These are phyloP conservation scores for Sebastolobus alascanus DNA, from an alignment of 2,797 vertebrate genomes.

Conservation along the genomic window DNA sequence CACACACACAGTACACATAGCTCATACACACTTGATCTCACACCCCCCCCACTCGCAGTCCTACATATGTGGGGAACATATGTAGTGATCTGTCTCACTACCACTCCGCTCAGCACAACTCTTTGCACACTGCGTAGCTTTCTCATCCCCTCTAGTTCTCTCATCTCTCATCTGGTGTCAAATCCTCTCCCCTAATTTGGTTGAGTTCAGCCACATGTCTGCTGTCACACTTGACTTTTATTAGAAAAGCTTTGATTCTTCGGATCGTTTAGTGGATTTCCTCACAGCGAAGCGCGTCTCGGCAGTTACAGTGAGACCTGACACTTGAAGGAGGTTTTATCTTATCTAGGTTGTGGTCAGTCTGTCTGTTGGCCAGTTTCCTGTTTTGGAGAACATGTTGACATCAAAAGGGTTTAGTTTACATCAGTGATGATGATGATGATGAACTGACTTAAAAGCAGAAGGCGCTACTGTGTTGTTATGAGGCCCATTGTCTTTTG, in stretches of 20 bases:
- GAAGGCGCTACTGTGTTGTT: slow-evolving; percentile 62
- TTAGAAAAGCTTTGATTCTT: slow-evolving; percentile 49
- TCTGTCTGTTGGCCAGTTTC: slow-evolving; percentile 73
- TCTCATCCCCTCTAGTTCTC: slow-evolving; percentile 65
- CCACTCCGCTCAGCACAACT: slow-evolving; percentile 66
- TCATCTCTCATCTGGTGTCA: slow-evolving; percentile 71
- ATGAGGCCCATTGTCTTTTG: slow-evolving; percentile 62
- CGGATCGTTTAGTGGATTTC: slow-evolving; percentile 35
- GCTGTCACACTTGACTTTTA: slow-evolving; percentile 47
- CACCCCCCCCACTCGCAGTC: slow-evolving; percentile 40
- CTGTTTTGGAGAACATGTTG: slow-evolving; percentile 77
- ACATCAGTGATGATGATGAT: slow-evolving; percentile 65
- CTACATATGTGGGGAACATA: slow-evolving; percentile 82
- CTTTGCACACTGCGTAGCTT: slow-evolving; percentile 67
- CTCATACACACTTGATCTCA: slow-evolving; percentile 71
- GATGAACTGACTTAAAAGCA: slow-evolving; percentile 74
- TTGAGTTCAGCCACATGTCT: slow-evolving; percentile 70
- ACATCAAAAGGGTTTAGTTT: slow-evolving; percentile 71
- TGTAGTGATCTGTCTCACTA: slow-evolving; percentile 84
- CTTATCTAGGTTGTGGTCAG: slow-evolving; percentile 75
- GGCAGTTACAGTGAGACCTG: slow-evolving; percentile 21
- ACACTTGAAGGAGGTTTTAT: slow-evolving; percentile 55
- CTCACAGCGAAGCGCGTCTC: slow-evolving; percentile 10
- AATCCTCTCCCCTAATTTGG: slow-evolving; percentile 52
- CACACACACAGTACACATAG: slow-evolving; percentile 61